Evolutionary conservation across 2,888 invertebrate species (phyloP).

Genomic region (Fragum sueziense): DNA sequence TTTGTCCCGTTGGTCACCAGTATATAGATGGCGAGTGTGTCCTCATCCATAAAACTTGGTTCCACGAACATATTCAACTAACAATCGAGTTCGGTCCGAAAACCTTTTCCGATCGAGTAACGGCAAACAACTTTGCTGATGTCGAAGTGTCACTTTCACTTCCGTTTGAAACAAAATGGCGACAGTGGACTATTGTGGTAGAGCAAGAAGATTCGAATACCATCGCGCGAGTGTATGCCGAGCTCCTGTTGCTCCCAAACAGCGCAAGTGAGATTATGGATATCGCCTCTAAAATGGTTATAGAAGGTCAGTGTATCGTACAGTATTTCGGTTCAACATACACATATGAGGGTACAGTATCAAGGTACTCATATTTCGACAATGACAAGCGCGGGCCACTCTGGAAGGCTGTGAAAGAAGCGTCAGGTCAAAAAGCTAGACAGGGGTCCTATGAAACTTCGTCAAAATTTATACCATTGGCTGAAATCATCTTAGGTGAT

Average conservation of each 20-base stretch:
- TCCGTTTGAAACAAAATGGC: not conserved
- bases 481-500: not conserved
- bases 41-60: not conserved
- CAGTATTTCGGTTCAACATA: not conserved
- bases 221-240: not conserved
- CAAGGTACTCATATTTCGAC: not conserved
- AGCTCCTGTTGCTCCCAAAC: not conserved
- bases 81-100: not conserved
- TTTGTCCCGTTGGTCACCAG: conserved; percentile 1
- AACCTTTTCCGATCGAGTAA: not conserved
- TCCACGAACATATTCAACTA: not conserved
- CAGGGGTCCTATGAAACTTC: not conserved
- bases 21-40: not conserved
- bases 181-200: not conserved
- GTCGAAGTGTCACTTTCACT: not conserved
- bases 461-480: not conserved
- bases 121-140: not conserved
- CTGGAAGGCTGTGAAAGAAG: not conserved
- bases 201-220: not conserved
- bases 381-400: not conserved
- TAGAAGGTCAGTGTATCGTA: not conserved
- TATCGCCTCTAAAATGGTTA: not conserved
- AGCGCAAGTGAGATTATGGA: not conserved
- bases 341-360: not conserved
- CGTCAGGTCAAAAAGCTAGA: not conserved